Conservation (phyloP, 1,140 invertebrate genomes). For the Brachionus sp. region DNA sequence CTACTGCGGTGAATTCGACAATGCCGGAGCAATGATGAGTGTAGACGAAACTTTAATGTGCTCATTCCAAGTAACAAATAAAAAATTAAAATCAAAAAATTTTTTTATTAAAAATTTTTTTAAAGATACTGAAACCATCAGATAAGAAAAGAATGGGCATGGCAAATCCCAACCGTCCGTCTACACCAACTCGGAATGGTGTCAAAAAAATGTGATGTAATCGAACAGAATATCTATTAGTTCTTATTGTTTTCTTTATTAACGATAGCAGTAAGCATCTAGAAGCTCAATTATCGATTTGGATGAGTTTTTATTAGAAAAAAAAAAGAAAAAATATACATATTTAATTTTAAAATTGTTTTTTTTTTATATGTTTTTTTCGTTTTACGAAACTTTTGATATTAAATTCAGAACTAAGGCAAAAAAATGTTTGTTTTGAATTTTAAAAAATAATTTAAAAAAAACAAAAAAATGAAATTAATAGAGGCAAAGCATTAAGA, state of each 20-base stretch:
- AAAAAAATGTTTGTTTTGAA: background rate
- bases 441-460: background rate
- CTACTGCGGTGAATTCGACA: slow-evolving; percentile 99
- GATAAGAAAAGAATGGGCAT: slow-evolving; percentile 34
- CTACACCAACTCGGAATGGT: slow-evolving; percentile 34
- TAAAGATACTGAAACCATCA: slow-evolving; percentile 42
- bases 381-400: background rate
- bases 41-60: slow-evolving; percentile 99
- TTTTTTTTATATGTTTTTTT: background rate
- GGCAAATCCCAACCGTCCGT: slow-evolving; percentile 9
- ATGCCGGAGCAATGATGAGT: slow-evolving; percentile 99
- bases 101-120: background rate
- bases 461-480: background rate
- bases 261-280: background rate
- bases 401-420: background rate
- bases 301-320: background rate
- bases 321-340: background rate
- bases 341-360: slow-evolving; percentile 7
- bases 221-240: background rate
- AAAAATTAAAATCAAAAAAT: too few species aligned
- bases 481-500: background rate
- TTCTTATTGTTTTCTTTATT: background rate
- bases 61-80: slow-evolving; percentile 69
- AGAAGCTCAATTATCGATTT: background rate
- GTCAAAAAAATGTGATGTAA: slow-evolving; percentile 38